Conservation (phyloP, 2,888 invertebrate genomes). For the Linnaemya vulpina region DNA sequence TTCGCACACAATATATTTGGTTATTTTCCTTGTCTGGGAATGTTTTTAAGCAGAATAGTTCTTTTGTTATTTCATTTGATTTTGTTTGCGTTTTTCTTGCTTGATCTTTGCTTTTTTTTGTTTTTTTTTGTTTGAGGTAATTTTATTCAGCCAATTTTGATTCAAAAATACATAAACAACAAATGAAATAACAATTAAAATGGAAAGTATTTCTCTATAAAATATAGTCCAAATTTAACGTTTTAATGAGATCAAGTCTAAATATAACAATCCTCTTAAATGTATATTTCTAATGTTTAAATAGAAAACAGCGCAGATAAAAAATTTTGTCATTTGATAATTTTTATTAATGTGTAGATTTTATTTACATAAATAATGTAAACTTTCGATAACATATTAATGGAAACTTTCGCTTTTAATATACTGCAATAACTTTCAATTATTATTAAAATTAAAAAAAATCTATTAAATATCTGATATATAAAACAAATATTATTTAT, state of each 20-base stretch:
- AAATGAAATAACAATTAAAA: slow-evolving; percentile 13
- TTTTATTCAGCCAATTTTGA: slow-evolving; percentile 6
- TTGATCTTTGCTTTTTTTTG: no score
- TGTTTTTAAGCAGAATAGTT: slow-evolving; percentile 13
- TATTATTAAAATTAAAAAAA: no score
- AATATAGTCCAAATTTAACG: slow-evolving; percentile 19
- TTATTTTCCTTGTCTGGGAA: slow-evolving; percentile 36
- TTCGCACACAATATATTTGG: background rate
- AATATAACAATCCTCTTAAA: slow-evolving; percentile 7
- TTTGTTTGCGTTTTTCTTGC: slow-evolving; percentile 15
- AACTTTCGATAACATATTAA: background rate
- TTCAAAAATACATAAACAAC: slow-evolving; percentile 14
- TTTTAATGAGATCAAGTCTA: slow-evolving; percentile 34
- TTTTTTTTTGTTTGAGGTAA: background rate
- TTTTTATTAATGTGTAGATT: background rate
- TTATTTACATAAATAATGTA: background rate
- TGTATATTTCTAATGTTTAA: background rate
- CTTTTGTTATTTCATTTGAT: slow-evolving; percentile 28
- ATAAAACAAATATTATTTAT: no score
- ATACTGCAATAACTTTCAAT: no score
- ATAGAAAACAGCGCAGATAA: background rate
- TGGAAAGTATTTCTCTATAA: slow-evolving; percentile 13
- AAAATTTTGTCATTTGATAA: background rate
- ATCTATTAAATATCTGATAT: no score
- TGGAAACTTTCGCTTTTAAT: no score